phyloP scores from a whole-genome alignment of 1,140 invertebrate genomes.

The Sminthurinus signatus region DNA sequence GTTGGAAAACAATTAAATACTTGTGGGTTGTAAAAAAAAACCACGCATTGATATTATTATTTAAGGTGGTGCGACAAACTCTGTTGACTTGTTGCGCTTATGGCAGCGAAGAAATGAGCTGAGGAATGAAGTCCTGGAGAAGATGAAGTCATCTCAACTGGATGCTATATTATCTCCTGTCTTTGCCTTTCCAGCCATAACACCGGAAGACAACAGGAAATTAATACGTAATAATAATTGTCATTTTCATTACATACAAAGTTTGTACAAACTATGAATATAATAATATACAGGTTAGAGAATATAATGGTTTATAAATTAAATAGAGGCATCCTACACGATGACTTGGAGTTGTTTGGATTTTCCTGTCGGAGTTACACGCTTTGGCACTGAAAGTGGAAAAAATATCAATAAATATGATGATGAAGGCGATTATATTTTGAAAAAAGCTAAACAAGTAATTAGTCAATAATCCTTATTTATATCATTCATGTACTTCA shows the following conservation, averaged over 20 bases:
- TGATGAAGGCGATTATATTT: neutral
- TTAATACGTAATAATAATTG: neutral
- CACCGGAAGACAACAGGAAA: neutral
- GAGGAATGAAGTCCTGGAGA: neutral
- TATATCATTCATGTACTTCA: too few species aligned
- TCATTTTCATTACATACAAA: too few species aligned
- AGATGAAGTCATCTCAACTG: constrained; percentile 17
- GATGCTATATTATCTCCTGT: constrained; percentile 26
- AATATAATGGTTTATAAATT: too few species aligned
- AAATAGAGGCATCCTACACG: constrained; percentile 39
- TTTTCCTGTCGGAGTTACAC: constrained; percentile 45
- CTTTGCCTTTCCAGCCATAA: constrained; percentile 9
- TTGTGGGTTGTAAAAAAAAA: neutral
- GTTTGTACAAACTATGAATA: neutral
- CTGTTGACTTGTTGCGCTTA: neutral
- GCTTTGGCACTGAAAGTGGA: constrained; percentile 43
- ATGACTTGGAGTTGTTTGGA: constrained; percentile 44
- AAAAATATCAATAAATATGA: constrained; percentile 34
- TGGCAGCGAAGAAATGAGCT: neutral
- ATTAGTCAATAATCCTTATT: neutral
- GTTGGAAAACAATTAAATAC: too few species aligned
- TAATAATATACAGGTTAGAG: constrained; percentile 17
- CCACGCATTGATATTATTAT: neutral
- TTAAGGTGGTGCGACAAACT: neutral
- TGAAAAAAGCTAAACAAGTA: constrained; percentile 15